Conservation (phyloP, 2,888 invertebrate genomes). For the Ennomos quercinarius region DNA sequence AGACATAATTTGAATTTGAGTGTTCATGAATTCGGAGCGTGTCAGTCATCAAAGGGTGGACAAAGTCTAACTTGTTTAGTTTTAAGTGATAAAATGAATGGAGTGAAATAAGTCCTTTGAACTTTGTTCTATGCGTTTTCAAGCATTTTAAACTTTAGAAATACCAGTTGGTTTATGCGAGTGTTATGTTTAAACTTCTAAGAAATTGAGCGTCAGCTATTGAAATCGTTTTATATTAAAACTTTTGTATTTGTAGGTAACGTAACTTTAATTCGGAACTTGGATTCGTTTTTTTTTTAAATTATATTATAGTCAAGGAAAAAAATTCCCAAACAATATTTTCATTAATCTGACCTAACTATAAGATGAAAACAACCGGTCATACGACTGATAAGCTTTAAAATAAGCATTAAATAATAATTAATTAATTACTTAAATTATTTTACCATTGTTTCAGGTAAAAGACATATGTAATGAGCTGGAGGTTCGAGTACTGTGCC, state of each 20-base stretch:
- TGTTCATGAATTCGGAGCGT: conserved; percentile 11
- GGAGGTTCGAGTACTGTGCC: conserved; percentile 96
- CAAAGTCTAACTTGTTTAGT: not conserved
- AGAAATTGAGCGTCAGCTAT: too few species aligned
- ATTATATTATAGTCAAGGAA: too few species aligned
- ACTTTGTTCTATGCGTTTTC: conserved; percentile 14
- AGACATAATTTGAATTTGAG: conserved; percentile 26
- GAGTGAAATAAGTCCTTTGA: conserved; percentile 6
- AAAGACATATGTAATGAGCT: conserved; percentile 98
- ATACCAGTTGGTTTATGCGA: not conserved
- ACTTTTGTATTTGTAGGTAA: too few species aligned
- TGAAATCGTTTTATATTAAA: too few species aligned
- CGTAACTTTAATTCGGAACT: too few species aligned
- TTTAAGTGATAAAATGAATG: conserved; percentile 8
- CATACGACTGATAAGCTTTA: too few species aligned
- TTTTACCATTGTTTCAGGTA: conserved; percentile 84
- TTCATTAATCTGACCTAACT: too few species aligned
- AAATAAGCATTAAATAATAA: too few species aligned
- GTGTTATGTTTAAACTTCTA: too few species aligned
- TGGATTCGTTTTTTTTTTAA: too few species aligned
- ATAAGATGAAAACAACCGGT: too few species aligned
- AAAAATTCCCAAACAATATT: too few species aligned
- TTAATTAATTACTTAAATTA: not conserved
- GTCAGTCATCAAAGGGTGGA: conserved; percentile 20
- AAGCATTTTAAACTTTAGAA: conserved; percentile 7